Evolutionary conservation across 2,888 invertebrate species (phyloP).

Genomic region (Buathra laborator): DNA sequence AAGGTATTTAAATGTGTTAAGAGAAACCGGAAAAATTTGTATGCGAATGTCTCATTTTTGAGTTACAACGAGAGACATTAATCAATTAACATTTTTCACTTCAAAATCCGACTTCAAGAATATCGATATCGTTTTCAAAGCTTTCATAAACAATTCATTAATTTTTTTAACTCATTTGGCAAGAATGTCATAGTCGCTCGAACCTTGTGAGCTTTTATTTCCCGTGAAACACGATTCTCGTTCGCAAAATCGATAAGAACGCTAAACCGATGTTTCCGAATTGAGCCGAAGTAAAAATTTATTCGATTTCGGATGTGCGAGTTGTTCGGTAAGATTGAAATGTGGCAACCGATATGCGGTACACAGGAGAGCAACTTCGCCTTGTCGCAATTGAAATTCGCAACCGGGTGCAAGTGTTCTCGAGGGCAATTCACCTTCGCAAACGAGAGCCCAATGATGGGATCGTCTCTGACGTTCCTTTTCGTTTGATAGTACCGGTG

Average conservation of each 20-base stretch:
- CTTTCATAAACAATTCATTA: neutral
- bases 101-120: neutral
- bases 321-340: constrained; percentile 97
- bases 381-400: constrained; percentile 96
- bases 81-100: neutral
- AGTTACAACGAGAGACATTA: neutral
- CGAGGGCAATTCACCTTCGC: constrained; percentile 94
- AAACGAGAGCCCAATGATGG: constrained; percentile 98
- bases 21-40: neutral
- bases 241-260: neutral
- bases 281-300: constrained; percentile 97
- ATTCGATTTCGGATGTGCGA: constrained; percentile 98
- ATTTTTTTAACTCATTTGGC: neutral
- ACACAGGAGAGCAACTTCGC: constrained; percentile 96
- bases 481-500: constrained; percentile 94
- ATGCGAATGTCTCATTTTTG: neutral
- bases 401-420: constrained; percentile 93
- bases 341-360: constrained; percentile 95
- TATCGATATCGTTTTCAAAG: neutral
- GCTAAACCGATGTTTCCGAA: constrained; percentile 98
- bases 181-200: constrained; percentile 1
- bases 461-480: constrained; percentile 91
- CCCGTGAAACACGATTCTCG: neutral
- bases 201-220: neutral
- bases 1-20: neutral